A percentile compares a stretch with the other conserved stretches of the same genome.
phyloP scores from a whole-genome alignment of 2,888 invertebrate genomes.

The Machimus atricapillus region DNA sequence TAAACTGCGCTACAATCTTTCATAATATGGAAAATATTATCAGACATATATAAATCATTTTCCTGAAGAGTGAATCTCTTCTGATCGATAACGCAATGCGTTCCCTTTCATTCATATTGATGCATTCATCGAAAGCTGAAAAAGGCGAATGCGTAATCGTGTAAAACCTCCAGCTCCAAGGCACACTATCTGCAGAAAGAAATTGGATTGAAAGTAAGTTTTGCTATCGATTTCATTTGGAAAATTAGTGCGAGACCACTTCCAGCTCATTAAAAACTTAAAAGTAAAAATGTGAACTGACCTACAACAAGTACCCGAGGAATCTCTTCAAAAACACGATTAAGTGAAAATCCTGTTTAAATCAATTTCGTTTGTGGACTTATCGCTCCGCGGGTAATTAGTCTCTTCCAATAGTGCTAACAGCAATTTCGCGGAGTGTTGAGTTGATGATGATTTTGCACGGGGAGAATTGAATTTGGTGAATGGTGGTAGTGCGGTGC shows the following conservation, averaged over 20 bases:
- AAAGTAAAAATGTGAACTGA: not conserved
- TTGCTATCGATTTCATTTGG: constrained; percentile 10
- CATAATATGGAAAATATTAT: not conserved
- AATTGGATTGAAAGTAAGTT: not conserved
- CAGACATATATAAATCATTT: not conserved
- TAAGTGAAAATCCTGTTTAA: constrained; percentile 1
- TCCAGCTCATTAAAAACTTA: not conserved
- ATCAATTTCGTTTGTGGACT: not conserved
- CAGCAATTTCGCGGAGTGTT: not conserved
- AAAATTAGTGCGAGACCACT: not conserved
- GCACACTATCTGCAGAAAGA: not conserved
- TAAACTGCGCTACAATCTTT: not conserved
- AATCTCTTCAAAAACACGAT: not conserved
- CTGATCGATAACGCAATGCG: not conserved
- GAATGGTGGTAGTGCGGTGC: not conserved
- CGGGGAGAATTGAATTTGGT: not conserved
- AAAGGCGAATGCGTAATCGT: not conserved
- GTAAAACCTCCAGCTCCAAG: not conserved
- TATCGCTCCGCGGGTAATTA: not conserved
- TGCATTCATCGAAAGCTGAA: not conserved
- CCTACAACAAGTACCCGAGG: not conserved
- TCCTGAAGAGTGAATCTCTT: not conserved
- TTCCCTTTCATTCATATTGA: not conserved
- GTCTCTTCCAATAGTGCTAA: not conserved
- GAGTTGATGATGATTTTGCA: not conserved